These are phyloP conservation scores for Megathymus violae DNA, from an alignment of 1,140 invertebrate species.

Conservation along the genomic window DNA sequence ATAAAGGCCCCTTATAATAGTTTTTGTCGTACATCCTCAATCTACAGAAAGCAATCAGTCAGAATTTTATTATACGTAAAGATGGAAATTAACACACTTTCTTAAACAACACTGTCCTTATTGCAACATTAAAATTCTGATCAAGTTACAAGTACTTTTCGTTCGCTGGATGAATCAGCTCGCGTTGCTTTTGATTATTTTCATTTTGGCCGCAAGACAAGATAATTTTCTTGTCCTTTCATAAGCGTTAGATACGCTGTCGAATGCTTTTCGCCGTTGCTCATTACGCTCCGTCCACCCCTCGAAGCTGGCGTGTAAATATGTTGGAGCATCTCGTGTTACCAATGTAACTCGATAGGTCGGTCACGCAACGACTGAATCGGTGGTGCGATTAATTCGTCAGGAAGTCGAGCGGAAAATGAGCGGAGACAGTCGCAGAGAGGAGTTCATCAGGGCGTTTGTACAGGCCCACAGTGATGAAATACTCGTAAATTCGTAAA, in stretches of 20 bases:
- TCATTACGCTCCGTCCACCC: neutral
- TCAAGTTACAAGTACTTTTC: too few relatives aligned
- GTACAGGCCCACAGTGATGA: neutral
- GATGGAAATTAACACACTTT: too few relatives aligned
- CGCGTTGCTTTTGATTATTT: too few relatives aligned
- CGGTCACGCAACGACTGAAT: slow-evolving; percentile 27
- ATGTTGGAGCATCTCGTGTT: slow-evolving; percentile 12
- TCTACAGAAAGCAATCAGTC: too few relatives aligned
- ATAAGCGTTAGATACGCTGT: slow-evolving; percentile 6
- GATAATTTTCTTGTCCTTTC: neutral
- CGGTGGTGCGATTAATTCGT: slow-evolving; percentile 30
- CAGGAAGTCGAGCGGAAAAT: slow-evolving; percentile 28
- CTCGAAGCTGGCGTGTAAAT: neutral
- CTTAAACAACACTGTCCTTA: too few relatives aligned
- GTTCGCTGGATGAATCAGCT: too few relatives aligned
- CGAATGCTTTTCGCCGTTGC: slow-evolving; percentile 11
- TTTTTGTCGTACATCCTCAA: too few relatives aligned
- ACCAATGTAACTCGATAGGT: slow-evolving; percentile 28
- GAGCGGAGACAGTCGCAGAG: slow-evolving; percentile 18
- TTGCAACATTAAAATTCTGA: too few relatives aligned
- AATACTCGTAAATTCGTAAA: neutral
- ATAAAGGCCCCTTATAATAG: too few relatives aligned
- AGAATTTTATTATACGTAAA: too few relatives aligned
- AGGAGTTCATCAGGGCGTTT: slow-evolving; percentile 15
- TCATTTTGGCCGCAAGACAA: neutral